These are phyloP conservation scores for Pelecanoides urinatrix DNA, from an alignment of 2,113 vertebrate genomes.

Conservation along the genomic window DNA sequence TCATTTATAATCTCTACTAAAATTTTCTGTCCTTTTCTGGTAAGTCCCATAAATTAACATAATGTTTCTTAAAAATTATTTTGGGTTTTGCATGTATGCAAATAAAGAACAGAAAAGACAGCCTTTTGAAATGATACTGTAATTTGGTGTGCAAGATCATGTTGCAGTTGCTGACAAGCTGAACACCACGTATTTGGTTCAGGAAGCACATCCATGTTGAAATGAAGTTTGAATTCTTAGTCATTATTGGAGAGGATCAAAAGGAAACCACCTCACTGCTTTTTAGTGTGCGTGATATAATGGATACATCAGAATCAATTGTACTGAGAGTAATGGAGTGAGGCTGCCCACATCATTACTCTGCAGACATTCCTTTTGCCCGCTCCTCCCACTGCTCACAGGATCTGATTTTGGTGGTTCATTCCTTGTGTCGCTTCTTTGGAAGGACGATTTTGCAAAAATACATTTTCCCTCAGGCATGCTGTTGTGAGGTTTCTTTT, in stretches of 20 bases:
- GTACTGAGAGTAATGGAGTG: constrained; percentile 49
- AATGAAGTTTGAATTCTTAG: constrained; percentile 8
- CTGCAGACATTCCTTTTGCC: neutral
- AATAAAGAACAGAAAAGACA: neutral
- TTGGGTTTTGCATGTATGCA: neutral
- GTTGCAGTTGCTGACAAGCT: neutral
- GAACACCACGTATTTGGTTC: neutral
- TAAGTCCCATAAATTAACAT: neutral
- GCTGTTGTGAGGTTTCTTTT: neutral
- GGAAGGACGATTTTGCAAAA: neutral
- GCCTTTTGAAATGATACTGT: neutral
- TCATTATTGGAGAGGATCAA: constrained; percentile 13
- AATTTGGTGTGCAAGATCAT: neutral
- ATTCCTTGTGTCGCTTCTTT: neutral
- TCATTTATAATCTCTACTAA: neutral
- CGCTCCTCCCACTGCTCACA: neutral
- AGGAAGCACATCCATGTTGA: neutral
- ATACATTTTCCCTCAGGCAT: neutral
- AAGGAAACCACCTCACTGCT: constrained; percentile 25
- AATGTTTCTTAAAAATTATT: neutral
- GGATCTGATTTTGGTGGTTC: constrained; percentile 6
- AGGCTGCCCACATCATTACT: constrained; percentile 49
- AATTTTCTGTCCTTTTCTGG: neutral
- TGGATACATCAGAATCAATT: constrained; percentile 43
- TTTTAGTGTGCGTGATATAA: constrained; percentile 16